Base-by-base conservation (phyloP, 2,113 vertebrate species). In the Osmerus mordax region DNA sequence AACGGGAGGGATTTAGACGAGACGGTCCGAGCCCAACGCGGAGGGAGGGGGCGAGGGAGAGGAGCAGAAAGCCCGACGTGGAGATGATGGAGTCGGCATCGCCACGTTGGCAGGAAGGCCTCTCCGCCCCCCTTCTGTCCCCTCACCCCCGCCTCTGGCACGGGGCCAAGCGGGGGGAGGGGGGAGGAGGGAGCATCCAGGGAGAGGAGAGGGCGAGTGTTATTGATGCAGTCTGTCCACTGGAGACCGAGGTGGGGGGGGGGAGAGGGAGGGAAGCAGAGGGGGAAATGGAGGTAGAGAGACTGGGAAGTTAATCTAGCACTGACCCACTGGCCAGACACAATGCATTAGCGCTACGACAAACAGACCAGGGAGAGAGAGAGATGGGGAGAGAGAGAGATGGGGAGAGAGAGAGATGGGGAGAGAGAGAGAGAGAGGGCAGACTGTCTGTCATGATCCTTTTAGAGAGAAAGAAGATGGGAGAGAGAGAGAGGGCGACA, bases 41-140 rank as follows among this genome's bases (percentile, higher is more conserved):
- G 36, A 41, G 36, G 36, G 6, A 9, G 36, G 36, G 36, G 41
- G 41, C 5, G 41, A 47, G 41, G 41, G 1, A 47, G 41, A 47
- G 41, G 41, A 47, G 64, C 76, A 70, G 77, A 85, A 83, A 36
- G 32, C 32, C 32, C 4, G 32, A 36, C 32, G 32, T 36, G 32
- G 32, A 36, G 32, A 84, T 70, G 74, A 87, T 87, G 81, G 77
- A 87, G 83, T 84, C 83, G 84, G 86, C 78, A 82, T 67, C 89
- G 92, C 90, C 90, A 92, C 88, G 91, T 81, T 91, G 91, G 90
- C 91, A 91, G 90, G 87, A 91, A 89, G 87, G 82, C 74, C 81
- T 63, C 79, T 61, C 62, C 52, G 3, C 4, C 32, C 32, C 32
- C 32, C 32, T 36, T 36, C 32, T 36, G 32, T 36, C 32, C 23